Base-by-base conservation (phyloP, 2,113 vertebrate genomes). In the Catharus fuscescens region DNA sequence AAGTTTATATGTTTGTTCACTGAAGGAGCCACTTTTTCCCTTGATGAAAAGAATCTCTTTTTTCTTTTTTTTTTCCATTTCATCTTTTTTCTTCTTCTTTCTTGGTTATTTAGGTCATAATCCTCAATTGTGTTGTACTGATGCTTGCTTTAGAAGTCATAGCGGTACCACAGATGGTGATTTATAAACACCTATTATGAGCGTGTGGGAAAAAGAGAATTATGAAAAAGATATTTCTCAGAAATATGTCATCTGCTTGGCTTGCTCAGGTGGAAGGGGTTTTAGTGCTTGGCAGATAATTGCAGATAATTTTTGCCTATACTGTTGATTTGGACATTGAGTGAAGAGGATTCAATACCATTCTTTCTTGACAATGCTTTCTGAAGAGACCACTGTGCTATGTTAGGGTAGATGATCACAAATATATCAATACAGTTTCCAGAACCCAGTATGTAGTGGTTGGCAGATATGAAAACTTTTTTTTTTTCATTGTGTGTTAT, bases 121-220 rank as follows among this genome's bases (percentile, higher is more conserved):
- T 89, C 78, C 62, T 92, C 44, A 74, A 29, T 95, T 92, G 36
- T 50, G 3, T 94, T 92, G 60, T 93, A 71, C 60, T 94, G 61
- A 59, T 86, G 82, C 6, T 88, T 91, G 54, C 74, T 93, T 12
- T 36, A 62, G 77, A 92, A 40, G 8, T 60, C 67, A 57, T 48
- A 10, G 11, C 66, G 56, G 62, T 94, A 67, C 86, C 57, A 81
- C 23, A 44, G 54, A 23, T 71, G 19, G 17, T 90, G 84, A 90
- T 95, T 96, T 96, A 88, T 95, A 92, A 95, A 77, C 15, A 65
- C 66, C 16, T n/a, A 94, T 66, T 83, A 79, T 79, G 23, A 83
- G 53, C 45, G 23, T 71, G 45, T 82, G 91, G 82, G 54, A 86
- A 82, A 60, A 92, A 88, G 19, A 91, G 91, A 95, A 80, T 91